Conservation (phyloP, 2,113 vertebrate genomes). For the Ictalurus punctatus region DNA sequence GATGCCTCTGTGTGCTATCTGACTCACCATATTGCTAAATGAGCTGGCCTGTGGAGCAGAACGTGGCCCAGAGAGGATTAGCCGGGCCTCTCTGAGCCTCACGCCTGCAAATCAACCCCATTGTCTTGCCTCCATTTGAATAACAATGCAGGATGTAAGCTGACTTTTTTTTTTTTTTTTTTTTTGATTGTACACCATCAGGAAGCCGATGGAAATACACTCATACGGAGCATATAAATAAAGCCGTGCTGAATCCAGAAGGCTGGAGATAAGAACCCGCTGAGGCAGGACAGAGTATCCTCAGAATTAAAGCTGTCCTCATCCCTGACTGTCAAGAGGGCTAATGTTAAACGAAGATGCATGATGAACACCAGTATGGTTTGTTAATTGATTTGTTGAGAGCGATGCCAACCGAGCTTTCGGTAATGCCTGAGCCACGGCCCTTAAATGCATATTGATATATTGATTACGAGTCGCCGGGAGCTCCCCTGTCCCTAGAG, state of each 20-base stretch:
- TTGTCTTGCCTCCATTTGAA: constrained; percentile 62
- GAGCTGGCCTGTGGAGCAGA: constrained; percentile 55
- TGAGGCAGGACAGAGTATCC: constrained; percentile 44
- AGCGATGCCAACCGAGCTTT: constrained; percentile 43
- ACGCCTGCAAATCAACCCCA: constrained; percentile 53
- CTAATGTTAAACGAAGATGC: constrained; percentile 42
- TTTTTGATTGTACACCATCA: constrained; percentile 54
- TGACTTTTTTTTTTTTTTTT: constrained; percentile 43
- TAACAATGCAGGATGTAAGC: constrained; percentile 59
- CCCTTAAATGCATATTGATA: constrained; percentile 79
- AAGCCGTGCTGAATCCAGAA: constrained; percentile 23
- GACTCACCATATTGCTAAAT: constrained; percentile 61
- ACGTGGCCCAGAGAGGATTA: constrained; percentile 58
- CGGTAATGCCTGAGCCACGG: constrained; percentile 54
- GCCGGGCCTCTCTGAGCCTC: constrained; percentile 48
- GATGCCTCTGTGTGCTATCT: constrained; percentile 60
- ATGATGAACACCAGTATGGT: constrained; percentile 53
- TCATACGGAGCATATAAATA: constrained; percentile 47
- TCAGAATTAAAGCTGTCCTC: constrained; percentile 15
- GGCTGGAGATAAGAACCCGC: constrained; percentile 48
- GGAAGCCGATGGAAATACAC: constrained; percentile 54
- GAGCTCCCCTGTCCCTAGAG: constrained; percentile 70
- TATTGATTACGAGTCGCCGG: constrained; percentile 78
- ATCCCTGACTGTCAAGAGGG: constrained; percentile 9
- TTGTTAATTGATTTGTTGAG: constrained; percentile 61